Conservation (phyloP, 1,140 invertebrate species). For the Drosophila tropicalis region DNA sequence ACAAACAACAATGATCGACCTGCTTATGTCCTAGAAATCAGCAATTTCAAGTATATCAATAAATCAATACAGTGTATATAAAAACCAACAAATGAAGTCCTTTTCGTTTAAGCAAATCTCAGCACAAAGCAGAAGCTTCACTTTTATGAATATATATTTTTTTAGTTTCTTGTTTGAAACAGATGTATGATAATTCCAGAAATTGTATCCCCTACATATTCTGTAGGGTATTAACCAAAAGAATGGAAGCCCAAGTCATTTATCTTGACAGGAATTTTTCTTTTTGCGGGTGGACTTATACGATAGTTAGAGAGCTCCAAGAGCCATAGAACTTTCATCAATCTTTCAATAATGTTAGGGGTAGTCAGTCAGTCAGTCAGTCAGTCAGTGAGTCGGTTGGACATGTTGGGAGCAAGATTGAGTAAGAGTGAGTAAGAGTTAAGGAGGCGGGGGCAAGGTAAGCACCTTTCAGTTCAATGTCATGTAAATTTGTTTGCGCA, state of each 20-base stretch:
- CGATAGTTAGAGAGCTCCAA: conserved; percentile 41
- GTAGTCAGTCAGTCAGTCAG: conserved; percentile 23
- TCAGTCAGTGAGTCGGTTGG: conserved; percentile 4
- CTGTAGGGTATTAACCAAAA: conserved; percentile 6
- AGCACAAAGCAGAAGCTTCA: too few relatives aligned
- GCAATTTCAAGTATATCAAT: too few relatives aligned
- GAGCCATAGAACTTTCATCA: conserved; percentile 65
- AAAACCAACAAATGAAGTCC: too few relatives aligned
- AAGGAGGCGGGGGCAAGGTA: conserved; percentile 39
- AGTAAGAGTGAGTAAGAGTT: neutral
- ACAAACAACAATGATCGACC: neutral
- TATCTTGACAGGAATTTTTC: conserved; percentile 57
- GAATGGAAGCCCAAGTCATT: conserved; percentile 49
- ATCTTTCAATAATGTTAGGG: conserved; percentile 74
- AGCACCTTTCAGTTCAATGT: conserved; percentile 70
- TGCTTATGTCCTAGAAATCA: neutral
- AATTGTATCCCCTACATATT: neutral
- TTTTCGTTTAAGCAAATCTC: too few relatives aligned
- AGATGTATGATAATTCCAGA: neutral
- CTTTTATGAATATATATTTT: too few relatives aligned
- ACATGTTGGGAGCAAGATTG: neutral
- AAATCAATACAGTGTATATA: too few relatives aligned
- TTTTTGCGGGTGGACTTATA: conserved; percentile 25
- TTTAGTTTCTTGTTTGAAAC: neutral
- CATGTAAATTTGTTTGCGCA: conserved; percentile 80